These are phyloP conservation scores for Agrypnus murinus DNA, from an alignment of 2,888 invertebrate species.

Conservation along the genomic window DNA sequence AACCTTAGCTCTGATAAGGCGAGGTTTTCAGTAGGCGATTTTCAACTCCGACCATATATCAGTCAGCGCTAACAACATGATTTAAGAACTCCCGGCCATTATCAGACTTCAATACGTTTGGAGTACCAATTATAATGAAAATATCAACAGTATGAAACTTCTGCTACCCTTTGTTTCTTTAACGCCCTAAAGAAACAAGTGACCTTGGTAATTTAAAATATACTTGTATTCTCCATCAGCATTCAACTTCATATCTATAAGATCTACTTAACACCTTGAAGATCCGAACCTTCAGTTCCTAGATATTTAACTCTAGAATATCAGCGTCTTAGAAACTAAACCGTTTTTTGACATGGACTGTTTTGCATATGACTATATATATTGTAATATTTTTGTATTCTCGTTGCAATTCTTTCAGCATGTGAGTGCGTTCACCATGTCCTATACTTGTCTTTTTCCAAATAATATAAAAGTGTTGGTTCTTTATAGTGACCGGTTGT, in stretches of 20 bases:
- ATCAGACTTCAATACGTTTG: constrained; percentile 62
- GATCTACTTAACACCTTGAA: constrained; percentile 14
- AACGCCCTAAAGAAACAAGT: constrained; percentile 61
- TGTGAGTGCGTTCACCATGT: constrained; percentile 13
- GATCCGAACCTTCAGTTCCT: too few relatives aligned
- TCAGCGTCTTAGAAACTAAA: not conserved
- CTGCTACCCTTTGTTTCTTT: constrained; percentile 61
- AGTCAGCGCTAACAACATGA: constrained; percentile 54
- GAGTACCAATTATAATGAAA: constrained; percentile 65
- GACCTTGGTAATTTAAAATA: constrained; percentile 66
- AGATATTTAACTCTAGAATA: not conserved
- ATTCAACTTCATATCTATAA: constrained; percentile 11
- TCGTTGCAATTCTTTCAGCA: constrained; percentile 10
- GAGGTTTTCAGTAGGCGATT: constrained; percentile 59
- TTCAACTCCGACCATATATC: constrained; percentile 57
- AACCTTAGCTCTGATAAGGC: too few relatives aligned
- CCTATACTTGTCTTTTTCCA: not conserved
- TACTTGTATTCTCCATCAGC: constrained; percentile 62
- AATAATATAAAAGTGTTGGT: constrained; percentile 11
- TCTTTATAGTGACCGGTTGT: constrained; percentile 11
- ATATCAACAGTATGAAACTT: constrained; percentile 65
- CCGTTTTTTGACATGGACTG: not conserved
- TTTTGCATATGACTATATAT: constrained; percentile 6
- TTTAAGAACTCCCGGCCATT: constrained; percentile 64
- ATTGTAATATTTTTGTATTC: constrained; percentile 10